Percentiles rank a stretch among this genome's conserved stretches.
Evolutionary conservation across 2,113 vertebrate genomes (phyloP).

Genomic region (Corythoichthys haematopterus): DNA sequence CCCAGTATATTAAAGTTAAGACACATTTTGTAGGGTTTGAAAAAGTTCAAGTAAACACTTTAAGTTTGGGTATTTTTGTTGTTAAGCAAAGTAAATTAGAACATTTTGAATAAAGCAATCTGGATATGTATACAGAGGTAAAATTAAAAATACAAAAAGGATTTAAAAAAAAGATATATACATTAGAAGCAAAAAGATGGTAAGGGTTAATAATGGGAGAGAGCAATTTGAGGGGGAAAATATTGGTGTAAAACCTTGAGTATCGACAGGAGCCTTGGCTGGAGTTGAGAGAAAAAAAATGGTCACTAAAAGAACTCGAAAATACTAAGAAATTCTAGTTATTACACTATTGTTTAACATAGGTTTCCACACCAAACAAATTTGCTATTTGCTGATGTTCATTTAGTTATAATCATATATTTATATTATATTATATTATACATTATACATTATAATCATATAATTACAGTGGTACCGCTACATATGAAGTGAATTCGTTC

Average conservation of each 20-base stretch:
- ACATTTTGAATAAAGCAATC: neutral
- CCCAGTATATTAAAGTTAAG: conserved; percentile 28
- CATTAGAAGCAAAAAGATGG: conserved; percentile 8
- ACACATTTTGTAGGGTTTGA: conserved; percentile 17
- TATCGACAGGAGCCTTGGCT: conserved; percentile 51
- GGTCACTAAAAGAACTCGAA: conserved; percentile 5
- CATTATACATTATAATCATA: no score
- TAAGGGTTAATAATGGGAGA: neutral
- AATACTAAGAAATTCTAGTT: neutral
- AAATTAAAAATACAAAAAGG: neutral
- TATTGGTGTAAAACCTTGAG: conserved; percentile 63
- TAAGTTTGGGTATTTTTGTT: conserved; percentile 2
- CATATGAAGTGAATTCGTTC: no score
- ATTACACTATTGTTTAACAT: no score
- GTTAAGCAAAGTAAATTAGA: conserved; percentile 21
- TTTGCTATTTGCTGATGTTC: no score
- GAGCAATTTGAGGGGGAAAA: conserved; percentile 21
- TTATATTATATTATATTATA: no score
- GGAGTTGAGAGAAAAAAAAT: conserved; percentile 43
- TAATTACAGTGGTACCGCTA: no score
- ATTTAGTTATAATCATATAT: no score
- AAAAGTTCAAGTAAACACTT: conserved; percentile 9
- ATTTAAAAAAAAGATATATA: neutral
- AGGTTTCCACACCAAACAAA: no score
- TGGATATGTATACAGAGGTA: neutral